Conservation (phyloP, 2,113 vertebrate species). For the Cheilinus undulatus region DNA sequence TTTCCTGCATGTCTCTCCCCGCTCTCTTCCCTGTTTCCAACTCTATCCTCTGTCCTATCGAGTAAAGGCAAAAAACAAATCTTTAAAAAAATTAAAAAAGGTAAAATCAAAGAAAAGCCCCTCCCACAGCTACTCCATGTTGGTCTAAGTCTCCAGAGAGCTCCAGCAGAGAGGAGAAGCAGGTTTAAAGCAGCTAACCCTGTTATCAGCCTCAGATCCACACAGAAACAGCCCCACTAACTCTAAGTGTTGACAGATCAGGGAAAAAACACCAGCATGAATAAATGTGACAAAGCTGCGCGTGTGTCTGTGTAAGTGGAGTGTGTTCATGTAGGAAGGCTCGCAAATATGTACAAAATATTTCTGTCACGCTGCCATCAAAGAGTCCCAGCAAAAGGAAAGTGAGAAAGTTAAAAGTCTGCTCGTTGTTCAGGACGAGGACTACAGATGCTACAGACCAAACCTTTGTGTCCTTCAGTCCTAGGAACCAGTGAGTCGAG, state of each 20-base stretch:
- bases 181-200: too few species aligned
- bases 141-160: too few species aligned
- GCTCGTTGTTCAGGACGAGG: background rate
- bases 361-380: constrained; percentile 6
- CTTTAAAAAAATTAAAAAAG: too few species aligned
- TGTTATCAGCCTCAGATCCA: too few species aligned
- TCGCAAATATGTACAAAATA: constrained; percentile 43
- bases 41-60: too few species aligned
- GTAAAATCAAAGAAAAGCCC: too few species aligned
- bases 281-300: constrained; percentile 2
- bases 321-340: constrained; percentile 19
- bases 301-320: constrained; percentile 8
- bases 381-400: constrained; percentile 20
- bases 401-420: constrained; percentile 28
- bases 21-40: too few species aligned
- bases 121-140: too few species aligned
- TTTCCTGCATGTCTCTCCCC: too few species aligned
- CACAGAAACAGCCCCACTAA: too few species aligned
- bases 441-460: constrained; percentile 6
- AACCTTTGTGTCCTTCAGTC: background rate
- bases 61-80: too few species aligned
- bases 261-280: background rate
- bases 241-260: background rate
- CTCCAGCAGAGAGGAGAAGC: too few species aligned
- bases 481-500: constrained; percentile 30